Conservation (phyloP, 2,888 invertebrate genomes). For the Teinopalpus imperialis region DNA sequence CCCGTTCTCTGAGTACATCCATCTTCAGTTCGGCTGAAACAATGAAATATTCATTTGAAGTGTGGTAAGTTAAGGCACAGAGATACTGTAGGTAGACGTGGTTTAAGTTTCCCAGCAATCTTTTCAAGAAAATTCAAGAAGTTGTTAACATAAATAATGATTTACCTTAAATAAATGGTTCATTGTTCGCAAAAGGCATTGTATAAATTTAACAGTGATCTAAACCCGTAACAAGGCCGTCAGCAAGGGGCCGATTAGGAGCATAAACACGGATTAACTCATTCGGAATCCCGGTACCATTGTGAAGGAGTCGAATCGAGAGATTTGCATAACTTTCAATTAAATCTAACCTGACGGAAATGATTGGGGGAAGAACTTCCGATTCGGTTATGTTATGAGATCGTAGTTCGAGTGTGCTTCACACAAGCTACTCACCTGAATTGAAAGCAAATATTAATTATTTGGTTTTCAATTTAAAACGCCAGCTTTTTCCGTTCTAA, state of each 20-base stretch:
- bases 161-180: slow-evolving; percentile 53
- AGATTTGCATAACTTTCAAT: slow-evolving; percentile 82
- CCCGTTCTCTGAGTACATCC: slow-evolving; percentile 96
- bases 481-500: too few relatives aligned
- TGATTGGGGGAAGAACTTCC: slow-evolving; percentile 67
- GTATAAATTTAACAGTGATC: slow-evolving; percentile 74
- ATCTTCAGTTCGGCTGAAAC: slow-evolving; percentile 96
- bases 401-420: slow-evolving; percentile 21
- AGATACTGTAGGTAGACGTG: too few relatives aligned
- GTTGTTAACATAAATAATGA: slow-evolving; percentile 50
- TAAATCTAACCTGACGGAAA: slow-evolving; percentile 77
- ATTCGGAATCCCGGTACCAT: slow-evolving; percentile 79
- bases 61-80: too few relatives aligned
- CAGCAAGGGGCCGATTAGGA: slow-evolving; percentile 77
- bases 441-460: neutral
- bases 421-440: neutral
- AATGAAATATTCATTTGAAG: slow-evolving; percentile 41
- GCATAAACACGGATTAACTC: slow-evolving; percentile 81
- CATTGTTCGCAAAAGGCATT: slow-evolving; percentile 69
- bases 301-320: slow-evolving; percentile 79
- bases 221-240: slow-evolving; percentile 74
- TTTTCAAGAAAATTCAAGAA: slow-evolving; percentile 42
- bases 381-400: slow-evolving; percentile 46
- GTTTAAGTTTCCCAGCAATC: slow-evolving; percentile 12
- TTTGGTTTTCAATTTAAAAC: too few relatives aligned